phyloP scores from a whole-genome alignment of 2,888 invertebrate genomes.

The Plagodis dolabraria region DNA sequence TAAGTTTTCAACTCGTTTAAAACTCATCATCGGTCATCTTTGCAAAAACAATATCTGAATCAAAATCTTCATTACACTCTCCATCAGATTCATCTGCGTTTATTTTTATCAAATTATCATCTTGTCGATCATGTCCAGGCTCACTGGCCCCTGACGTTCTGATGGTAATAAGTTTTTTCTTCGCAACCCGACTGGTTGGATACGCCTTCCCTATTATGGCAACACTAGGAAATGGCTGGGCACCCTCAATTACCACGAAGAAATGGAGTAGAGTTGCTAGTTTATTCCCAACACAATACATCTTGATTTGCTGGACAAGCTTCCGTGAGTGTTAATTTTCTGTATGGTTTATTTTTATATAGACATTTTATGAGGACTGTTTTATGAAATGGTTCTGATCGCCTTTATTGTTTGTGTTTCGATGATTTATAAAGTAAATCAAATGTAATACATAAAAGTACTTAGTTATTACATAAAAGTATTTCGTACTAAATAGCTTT shows the following conservation, averaged over 20 bases:
- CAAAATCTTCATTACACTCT: constrained; percentile 5
- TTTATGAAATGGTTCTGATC: not conserved
- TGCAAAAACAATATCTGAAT: constrained; percentile 2
- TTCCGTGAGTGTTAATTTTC: constrained; percentile 5
- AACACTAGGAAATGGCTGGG: constrained; percentile 60
- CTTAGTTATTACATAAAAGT: too few species aligned
- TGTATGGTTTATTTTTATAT: constrained; percentile 5
- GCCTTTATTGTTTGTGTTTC: too few species aligned
- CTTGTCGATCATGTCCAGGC: constrained; percentile 28
- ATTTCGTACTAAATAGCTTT: too few species aligned
- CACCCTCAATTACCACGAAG: constrained; percentile 70
- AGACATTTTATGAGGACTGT: constrained; percentile 1
- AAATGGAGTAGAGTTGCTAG: constrained; percentile 60
- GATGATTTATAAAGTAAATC: too few species aligned
- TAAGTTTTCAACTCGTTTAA: too few species aligned
- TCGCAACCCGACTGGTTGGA: constrained; percentile 47
- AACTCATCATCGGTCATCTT: too few species aligned
- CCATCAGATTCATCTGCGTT: constrained; percentile 10
- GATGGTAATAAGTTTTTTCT: constrained; percentile 56
- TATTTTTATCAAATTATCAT: constrained; percentile 27
- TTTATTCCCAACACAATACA: constrained; percentile 23
- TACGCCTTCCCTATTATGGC: constrained; percentile 56
- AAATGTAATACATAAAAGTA: too few species aligned
- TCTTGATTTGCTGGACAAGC: constrained; percentile 16
- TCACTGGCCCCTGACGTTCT: constrained; percentile 33